Conservation (phyloP, 2,888 invertebrate species). For the Polydrusus tereticollis region DNA sequence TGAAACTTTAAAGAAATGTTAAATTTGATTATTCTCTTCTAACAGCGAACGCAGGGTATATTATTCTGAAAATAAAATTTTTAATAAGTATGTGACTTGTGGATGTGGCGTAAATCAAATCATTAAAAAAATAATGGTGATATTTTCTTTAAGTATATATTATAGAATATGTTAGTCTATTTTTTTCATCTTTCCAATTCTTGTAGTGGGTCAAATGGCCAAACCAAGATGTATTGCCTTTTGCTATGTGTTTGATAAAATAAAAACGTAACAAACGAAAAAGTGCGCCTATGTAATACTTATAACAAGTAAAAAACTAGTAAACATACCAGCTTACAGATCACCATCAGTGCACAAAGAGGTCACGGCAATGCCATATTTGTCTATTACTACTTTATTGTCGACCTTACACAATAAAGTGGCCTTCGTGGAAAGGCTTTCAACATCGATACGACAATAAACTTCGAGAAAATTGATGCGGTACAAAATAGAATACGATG, state of each 20-base stretch:
- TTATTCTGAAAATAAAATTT: too few species aligned
- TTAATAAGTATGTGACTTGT: too few species aligned
- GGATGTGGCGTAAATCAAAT: too few species aligned
- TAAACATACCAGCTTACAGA: conserved; percentile 39
- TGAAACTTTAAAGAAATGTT: too few species aligned
- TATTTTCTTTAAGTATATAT: too few species aligned
- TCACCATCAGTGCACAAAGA: conserved; percentile 47
- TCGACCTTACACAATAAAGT: conserved; percentile 36
- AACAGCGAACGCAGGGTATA: too few species aligned
- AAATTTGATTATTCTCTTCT: too few species aligned
- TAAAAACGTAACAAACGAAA: background rate
- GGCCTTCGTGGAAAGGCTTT: conserved; percentile 33
- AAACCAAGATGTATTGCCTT: too few species aligned
- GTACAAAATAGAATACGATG: background rate
- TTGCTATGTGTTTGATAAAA: background rate
- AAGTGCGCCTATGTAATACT: conserved; percentile 14
- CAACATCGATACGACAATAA: conserved; percentile 23
- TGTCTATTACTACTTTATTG: conserved; percentile 40
- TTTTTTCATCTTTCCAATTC: too few species aligned
- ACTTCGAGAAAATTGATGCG: background rate
- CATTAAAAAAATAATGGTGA: too few species aligned
- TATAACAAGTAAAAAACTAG: conserved; percentile 27
- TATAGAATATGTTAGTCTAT: too few species aligned
- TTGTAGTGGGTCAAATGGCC: too few species aligned
- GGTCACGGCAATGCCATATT: conserved; percentile 46